Base-by-base conservation (phyloP, 1,140 invertebrate species). In the Drosophila pseudoobscura region DNA sequence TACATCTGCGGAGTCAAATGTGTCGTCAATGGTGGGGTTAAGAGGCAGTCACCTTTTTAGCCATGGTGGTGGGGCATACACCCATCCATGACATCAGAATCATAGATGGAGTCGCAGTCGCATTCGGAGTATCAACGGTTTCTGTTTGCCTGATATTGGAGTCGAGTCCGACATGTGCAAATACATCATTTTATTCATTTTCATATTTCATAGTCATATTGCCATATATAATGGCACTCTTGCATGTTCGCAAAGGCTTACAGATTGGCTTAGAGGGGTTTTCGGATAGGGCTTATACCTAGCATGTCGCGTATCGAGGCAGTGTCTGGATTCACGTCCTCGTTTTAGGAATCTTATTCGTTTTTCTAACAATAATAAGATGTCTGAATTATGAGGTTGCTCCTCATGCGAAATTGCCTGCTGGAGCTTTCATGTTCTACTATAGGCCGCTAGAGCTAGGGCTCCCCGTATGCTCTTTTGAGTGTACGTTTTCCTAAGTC, bases 1-100 rank as follows among this genome's bases (percentile, higher is more conserved):
- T 83, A 83, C 50, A 83, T 50, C 75, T 74, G 71, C 59, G 49
- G 50, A 71, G 69, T 75, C 82, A 85, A 80, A 77, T 75, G 61
- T 68, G 54, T 51, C 51, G 52, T 31, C 41, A 22, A 52, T 31
- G 43, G 41, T 15, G 51, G 56, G 26, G 57, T 26, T 51, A 31
- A 41, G 44, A 22, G 35, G 20, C 8, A 5, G 8, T 22, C 44
- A 59, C 64, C 51, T 43, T 31, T 29, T 3, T 9, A 52, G 26
- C 35, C 2, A 29, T 43, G 3, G 31, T 5, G 50, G 26, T 6
- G 55, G 41, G 9, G 50, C n/a, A n/a, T 13, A n/a, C 11, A 35
- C 20, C 11, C 24, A 26, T 11, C 13, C 22, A 9, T 8, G 31
- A 31, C 31, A 31, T 8, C 31, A 31, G 2, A 31, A 9, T 31